phyloP scores from a whole-genome alignment of 1,140 invertebrate genomes.

The Gryllus bimaculatus region DNA sequence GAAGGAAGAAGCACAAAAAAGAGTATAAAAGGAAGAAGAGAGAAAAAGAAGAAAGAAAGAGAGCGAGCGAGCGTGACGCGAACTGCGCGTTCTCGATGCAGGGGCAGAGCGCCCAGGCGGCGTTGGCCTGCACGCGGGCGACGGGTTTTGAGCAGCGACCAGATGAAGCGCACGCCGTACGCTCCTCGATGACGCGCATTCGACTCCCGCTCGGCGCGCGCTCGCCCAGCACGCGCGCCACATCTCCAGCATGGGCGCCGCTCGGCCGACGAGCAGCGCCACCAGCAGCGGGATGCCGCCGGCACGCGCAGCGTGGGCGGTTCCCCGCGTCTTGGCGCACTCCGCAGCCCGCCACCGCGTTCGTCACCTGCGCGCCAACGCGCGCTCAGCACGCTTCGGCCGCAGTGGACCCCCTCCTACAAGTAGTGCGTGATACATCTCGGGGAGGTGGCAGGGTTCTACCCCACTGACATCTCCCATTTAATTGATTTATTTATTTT shows the following conservation, averaged over 20 bases:
- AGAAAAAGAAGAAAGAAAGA: no score
- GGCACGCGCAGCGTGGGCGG: slow-evolving; percentile 55
- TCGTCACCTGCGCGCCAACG: no score
- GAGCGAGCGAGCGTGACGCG: no score
- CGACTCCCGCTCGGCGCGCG: slow-evolving; percentile 47
- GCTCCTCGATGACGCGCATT: slow-evolving; percentile 73
- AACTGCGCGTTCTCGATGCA: slow-evolving; percentile 76
- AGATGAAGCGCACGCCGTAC: slow-evolving; percentile 83
- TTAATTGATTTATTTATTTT: no score
- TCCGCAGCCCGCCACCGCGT: slow-evolving; percentile 81
- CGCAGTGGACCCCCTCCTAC: no score
- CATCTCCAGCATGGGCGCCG: slow-evolving; percentile 75
- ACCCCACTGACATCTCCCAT: no score
- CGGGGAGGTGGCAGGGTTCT: no score
- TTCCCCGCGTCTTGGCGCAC: slow-evolving; percentile 57
- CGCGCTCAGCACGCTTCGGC: no score
- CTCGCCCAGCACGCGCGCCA: slow-evolving; percentile 69
- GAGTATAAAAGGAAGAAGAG: no score
- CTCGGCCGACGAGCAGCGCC: slow-evolving; percentile 65
- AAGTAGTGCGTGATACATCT: no score
- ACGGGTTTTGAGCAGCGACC: slow-evolving; percentile 84
- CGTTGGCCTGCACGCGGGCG: slow-evolving; percentile 74
- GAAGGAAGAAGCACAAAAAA: no score
- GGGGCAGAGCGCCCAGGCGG: slow-evolving; percentile 82
- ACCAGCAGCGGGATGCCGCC: slow-evolving; percentile 71